phyloP scores from a whole-genome alignment of 1,140 invertebrate genomes.

The Littorina saxatilis region DNA sequence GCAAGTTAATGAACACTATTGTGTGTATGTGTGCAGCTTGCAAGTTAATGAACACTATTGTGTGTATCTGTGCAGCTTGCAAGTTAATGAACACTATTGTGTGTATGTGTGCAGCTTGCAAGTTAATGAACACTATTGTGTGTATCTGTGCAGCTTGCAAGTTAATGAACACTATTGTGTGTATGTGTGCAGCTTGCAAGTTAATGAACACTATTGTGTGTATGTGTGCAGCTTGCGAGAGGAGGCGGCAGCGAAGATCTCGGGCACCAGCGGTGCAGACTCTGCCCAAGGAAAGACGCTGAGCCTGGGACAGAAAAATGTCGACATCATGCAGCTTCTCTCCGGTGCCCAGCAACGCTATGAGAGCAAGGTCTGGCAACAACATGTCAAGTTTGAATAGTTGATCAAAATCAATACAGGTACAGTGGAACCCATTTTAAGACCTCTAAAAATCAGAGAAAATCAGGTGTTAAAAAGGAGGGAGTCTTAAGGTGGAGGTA shows the following conservation, averaged over 20 bases:
- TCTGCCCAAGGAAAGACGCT: not conserved
- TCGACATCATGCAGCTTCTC: conserved; percentile 92
- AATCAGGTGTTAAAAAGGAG: too few species aligned
- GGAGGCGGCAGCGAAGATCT: conserved; percentile 2
- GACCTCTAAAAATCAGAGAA: too few species aligned
- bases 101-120: too few species aligned
- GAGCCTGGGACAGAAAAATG: conserved; percentile 72
- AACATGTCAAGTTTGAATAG: too few species aligned
- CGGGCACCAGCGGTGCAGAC: not conserved
- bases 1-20: not conserved
- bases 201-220: too few species aligned
- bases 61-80: not conserved
- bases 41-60: not conserved
- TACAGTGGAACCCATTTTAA: too few species aligned
- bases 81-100: not conserved
- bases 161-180: not conserved
- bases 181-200: not conserved
- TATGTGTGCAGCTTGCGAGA: conserved; percentile 25
- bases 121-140: too few species aligned
- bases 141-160: too few species aligned
- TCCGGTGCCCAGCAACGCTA: conserved; percentile 84
- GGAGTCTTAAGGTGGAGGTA: too few species aligned
- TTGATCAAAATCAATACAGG: too few species aligned
- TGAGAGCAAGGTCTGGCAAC: conserved; percentile 26
- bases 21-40: not conserved